Evolutionary conservation across 2,113 vertebrate species (phyloP).

Genomic region (Triplophysa rosa): DNA sequence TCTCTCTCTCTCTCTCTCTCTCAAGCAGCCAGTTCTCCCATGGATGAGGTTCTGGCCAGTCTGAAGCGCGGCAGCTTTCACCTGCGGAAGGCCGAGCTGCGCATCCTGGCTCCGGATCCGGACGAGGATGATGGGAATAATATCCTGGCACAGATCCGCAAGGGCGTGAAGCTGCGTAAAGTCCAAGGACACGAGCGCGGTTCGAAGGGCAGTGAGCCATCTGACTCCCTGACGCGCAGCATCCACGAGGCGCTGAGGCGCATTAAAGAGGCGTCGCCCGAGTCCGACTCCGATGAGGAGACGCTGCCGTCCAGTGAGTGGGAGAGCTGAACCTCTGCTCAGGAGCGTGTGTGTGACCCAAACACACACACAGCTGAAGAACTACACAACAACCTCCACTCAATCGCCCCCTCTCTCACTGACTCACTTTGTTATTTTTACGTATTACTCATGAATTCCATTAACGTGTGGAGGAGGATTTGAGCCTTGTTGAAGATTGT

Average conservation of each 20-base stretch:
- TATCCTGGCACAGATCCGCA: conserved; percentile 97
- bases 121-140: conserved; percentile 93
- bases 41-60: conserved; percentile 98
- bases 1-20: neutral
- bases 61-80: conserved; percentile 97
- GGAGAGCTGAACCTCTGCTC: conserved; percentile 79
- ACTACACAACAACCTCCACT: neutral
- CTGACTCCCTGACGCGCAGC: conserved; percentile 92
- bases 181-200: conserved; percentile 84
- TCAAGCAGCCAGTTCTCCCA: conserved; percentile 89
- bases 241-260: conserved; percentile 95
- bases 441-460: conserved; percentile 49
- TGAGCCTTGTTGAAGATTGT: neutral
- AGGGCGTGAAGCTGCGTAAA: conserved; percentile 94
- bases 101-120: conserved; percentile 88
- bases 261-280: conserved; percentile 97
- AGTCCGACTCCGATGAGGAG: conserved; percentile 96
- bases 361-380: neutral
- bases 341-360: neutral
- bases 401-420: neutral
- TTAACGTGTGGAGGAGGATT: neutral
- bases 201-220: conserved; percentile 78
- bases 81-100: conserved; percentile 93
- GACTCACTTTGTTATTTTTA: neutral
- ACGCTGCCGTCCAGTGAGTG: conserved; percentile 89